Conservation (phyloP, 2,888 invertebrate genomes). For the Chloroclysta siterata region DNA sequence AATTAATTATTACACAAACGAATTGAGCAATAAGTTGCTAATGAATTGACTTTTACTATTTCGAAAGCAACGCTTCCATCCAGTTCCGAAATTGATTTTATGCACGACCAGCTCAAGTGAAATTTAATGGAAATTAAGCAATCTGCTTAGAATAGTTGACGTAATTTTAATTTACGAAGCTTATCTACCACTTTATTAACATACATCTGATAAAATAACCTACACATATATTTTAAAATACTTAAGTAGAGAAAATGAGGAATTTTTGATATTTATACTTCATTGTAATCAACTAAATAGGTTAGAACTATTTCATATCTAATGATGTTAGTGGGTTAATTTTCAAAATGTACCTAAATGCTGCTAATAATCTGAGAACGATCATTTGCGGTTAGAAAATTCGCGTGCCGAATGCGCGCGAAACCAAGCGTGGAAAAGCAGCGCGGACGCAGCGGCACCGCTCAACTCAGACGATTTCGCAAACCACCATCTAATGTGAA, state of each 20-base stretch:
- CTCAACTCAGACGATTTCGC: slow-evolving; percentile 76
- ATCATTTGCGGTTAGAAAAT: slow-evolving; percentile 35
- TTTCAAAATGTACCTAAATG: slow-evolving; percentile 29
- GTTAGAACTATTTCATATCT: slow-evolving; percentile 20
- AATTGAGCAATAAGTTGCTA: slow-evolving; percentile 34
- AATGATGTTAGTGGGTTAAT: slow-evolving; percentile 36
- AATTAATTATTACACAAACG: slow-evolving; percentile 21
- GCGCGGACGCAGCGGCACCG: slow-evolving; percentile 70
- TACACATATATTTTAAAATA: too few species aligned
- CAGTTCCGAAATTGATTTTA: slow-evolving; percentile 57
- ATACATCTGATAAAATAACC: too few species aligned
- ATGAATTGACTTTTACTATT: slow-evolving; percentile 56
- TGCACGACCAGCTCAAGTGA: slow-evolving; percentile 55
- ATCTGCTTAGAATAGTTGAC: neutral
- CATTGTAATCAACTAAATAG: too few species aligned
- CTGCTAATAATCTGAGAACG: slow-evolving; percentile 32
- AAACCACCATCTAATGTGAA: slow-evolving; percentile 84
- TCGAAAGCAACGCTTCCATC: slow-evolving; percentile 48
- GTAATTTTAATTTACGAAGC: neutral
- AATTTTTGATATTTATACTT: too few species aligned
- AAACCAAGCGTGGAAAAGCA: slow-evolving; percentile 74
- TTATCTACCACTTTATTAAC: too few species aligned
- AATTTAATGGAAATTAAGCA: slow-evolving; percentile 44
- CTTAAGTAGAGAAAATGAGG: too few species aligned
- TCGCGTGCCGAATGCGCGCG: slow-evolving; percentile 69